Evolutionary conservation across 2,888 invertebrate species (phyloP).

Genomic region (Phortica magna): DNA sequence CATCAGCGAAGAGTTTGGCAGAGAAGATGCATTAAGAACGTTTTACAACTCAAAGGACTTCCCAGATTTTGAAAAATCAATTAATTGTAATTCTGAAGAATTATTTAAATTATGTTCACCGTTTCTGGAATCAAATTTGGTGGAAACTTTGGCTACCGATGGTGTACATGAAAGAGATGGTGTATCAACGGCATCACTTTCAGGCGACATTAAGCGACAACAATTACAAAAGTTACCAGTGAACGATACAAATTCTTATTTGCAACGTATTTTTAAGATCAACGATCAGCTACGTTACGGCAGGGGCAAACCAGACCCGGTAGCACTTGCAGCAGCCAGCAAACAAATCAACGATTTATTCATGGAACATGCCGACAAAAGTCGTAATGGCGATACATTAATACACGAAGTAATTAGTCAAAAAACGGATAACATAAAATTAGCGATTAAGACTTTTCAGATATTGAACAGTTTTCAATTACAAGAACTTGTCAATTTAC

Average conservation of each 20-base stretch:
- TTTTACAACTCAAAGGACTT: slow-evolving; percentile 50
- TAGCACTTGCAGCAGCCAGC: slow-evolving; percentile 31
- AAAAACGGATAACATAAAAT: slow-evolving; percentile 57
- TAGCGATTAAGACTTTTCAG: slow-evolving; percentile 69
- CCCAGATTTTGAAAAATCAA: slow-evolving; percentile 8
- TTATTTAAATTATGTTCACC: slow-evolving; percentile 49
- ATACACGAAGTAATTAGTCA: slow-evolving; percentile 74
- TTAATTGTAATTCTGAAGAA: slow-evolving; percentile 49
- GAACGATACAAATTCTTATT: slow-evolving; percentile 30
- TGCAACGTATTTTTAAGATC: slow-evolving; percentile 51
- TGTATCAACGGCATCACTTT: background rate
- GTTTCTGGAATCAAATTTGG: slow-evolving; percentile 23
- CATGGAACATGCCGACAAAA: slow-evolving; percentile 58
- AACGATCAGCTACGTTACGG: slow-evolving; percentile 46
- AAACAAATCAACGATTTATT: slow-evolving; percentile 59
- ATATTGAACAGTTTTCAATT: slow-evolving; percentile 71
- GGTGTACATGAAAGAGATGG: slow-evolving; percentile 54
- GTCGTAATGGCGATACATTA: slow-evolving; percentile 66
- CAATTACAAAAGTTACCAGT: slow-evolving; percentile 26
- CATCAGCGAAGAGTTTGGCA: slow-evolving; percentile 67
- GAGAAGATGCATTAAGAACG: slow-evolving; percentile 52
- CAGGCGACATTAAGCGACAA: slow-evolving; percentile 32
- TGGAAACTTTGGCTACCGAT: background rate
- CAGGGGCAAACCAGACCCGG: slow-evolving; percentile 27
- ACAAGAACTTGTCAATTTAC: slow-evolving; percentile 75